Conservation (phyloP, 2,797 vertebrate species). For the Onychomys leucogaster region DNA sequence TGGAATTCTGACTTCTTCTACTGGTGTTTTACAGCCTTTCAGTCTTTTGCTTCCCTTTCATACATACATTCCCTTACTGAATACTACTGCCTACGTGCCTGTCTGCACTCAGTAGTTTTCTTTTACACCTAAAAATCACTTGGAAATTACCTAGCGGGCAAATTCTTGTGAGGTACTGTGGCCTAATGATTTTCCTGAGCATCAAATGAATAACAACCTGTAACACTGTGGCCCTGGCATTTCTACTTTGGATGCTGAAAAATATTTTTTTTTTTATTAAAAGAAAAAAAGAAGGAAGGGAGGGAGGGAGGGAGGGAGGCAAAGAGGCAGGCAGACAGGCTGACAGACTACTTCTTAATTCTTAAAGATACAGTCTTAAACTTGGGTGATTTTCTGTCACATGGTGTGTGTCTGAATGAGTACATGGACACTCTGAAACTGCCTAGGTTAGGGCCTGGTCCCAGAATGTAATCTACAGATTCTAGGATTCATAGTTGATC, state of each 20-base stretch:
- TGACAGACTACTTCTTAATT: background rate
- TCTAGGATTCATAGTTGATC: background rate
- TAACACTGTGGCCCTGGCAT: background rate
- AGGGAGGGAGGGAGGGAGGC: too few relatives aligned
- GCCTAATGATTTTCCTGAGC: background rate
- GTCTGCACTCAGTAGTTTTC: background rate
- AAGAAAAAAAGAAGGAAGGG: background rate
- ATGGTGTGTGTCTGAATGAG: background rate
- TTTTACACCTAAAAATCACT: background rate
- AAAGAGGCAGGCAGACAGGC: accelerated
- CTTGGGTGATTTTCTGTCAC: conserved; percentile 5
- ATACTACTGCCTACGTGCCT: background rate
- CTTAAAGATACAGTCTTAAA: background rate
- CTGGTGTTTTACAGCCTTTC: background rate
- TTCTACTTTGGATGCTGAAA: conserved; percentile 40
- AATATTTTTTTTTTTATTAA: background rate
- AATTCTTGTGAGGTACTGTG: background rate
- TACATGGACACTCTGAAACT: conserved; percentile 50
- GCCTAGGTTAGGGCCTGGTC: background rate
- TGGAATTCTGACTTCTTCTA: background rate
- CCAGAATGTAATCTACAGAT: conserved; percentile 28
- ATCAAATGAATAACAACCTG: background rate
- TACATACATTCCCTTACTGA: background rate
- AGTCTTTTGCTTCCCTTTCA: background rate
- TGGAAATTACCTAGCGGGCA: background rate